Conservation (phyloP, 2,797 vertebrate species). For the Oceanodroma leucorhoa region DNA sequence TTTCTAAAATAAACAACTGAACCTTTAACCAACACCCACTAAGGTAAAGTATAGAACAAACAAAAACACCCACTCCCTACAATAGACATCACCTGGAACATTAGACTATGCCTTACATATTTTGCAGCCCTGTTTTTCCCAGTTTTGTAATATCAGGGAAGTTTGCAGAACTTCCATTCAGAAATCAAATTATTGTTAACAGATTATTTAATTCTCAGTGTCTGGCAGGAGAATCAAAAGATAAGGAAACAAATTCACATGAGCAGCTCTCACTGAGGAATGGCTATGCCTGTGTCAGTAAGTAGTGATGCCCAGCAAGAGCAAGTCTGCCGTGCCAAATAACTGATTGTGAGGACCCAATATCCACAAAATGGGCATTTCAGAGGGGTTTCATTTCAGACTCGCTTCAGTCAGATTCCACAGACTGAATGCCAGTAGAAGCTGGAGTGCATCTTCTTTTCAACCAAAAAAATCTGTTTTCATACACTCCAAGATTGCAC, state of each 20-base stretch:
- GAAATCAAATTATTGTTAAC: not conserved
- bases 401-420: not conserved
- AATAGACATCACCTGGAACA: not conserved
- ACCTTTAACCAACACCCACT: not conserved
- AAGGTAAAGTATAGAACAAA: too few species aligned
- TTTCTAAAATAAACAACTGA: not conserved
- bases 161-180: not conserved
- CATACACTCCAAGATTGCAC: not conserved
- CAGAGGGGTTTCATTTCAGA: not conserved
- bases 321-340: not conserved
- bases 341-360: not conserved
- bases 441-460: not conserved
- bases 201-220: not conserved
- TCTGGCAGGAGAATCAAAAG: not conserved
- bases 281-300: not conserved
- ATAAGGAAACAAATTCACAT: not conserved
- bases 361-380: not conserved
- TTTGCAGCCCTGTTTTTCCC: not conserved
- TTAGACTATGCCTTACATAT: not conserved
- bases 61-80: not conserved
- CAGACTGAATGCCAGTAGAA: not conserved
- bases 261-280: not conserved
- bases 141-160: not conserved
- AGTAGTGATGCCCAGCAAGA: not conserved
- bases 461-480: not conserved